Conservation (phyloP, 2,113 vertebrate genomes). For the Talpa occidentalis region DNA sequence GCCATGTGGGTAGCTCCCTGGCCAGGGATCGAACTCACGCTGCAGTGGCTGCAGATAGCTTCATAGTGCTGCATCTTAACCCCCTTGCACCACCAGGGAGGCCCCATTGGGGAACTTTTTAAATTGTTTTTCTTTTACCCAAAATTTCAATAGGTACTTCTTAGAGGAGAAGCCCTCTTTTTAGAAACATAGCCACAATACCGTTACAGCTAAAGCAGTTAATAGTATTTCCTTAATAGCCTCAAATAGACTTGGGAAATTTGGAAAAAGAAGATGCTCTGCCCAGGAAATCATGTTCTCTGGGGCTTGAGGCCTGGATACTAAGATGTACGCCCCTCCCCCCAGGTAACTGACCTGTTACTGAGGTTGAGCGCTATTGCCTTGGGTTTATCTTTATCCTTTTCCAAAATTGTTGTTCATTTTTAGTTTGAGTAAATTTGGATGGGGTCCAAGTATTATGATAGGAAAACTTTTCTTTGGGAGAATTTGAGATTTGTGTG, state of each 20-base stretch:
- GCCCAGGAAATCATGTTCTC: background rate
- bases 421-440: background rate
- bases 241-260: background rate
- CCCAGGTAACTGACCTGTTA: background rate
- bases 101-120: too few relatives aligned
- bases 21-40: too few relatives aligned
- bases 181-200: slow-evolving; percentile 10
- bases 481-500: background rate
- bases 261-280: background rate
- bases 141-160: background rate
- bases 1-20: too few relatives aligned
- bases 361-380: background rate
- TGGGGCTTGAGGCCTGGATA: background rate
- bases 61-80: too few relatives aligned
- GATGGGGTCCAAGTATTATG: background rate
- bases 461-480: slow-evolving; percentile 22
- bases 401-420: slow-evolving; percentile 39
- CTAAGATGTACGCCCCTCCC: background rate
- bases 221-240: background rate
- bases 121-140: too few relatives aligned
- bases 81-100: too few relatives aligned
- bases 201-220: background rate
- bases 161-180: background rate
- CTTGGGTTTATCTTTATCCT: background rate
- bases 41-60: too few relatives aligned